Evolutionary conservation across 2,797 vertebrate species (phyloP).

Genomic region (Acestrorhynchus altus): DNA sequence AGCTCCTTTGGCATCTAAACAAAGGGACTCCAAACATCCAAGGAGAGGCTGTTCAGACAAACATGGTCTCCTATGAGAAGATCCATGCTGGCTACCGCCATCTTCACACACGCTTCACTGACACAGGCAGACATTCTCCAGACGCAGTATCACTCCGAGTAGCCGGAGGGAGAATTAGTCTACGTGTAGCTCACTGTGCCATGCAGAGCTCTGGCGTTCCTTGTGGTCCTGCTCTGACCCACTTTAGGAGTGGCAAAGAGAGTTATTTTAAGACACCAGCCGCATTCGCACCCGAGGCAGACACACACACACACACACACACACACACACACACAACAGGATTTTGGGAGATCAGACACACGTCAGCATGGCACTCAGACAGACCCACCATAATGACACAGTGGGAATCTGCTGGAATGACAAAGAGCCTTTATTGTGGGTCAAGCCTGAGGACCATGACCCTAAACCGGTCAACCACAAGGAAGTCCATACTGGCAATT

Average conservation of each 20-base stretch:
- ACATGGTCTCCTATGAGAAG: neutral
- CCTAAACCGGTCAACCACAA: neutral
- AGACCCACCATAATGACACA: neutral
- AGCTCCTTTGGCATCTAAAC: too few species aligned
- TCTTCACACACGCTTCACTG: constrained; percentile 9
- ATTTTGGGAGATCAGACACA: neutral
- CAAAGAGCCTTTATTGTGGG: neutral
- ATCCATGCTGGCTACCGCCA: neutral
- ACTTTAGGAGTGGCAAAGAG: constrained; percentile 62
- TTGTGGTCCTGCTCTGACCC: constrained; percentile 69
- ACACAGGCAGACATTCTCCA: constrained; percentile 6
- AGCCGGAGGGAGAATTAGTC: constrained; percentile 63
- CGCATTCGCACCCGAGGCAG: constrained; percentile 20
- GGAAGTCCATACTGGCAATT: neutral
- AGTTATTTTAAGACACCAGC: constrained; percentile 70
- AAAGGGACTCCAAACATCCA: neutral
- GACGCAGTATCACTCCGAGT: constrained; percentile 10
- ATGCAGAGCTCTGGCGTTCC: constrained; percentile 57
- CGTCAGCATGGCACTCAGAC: neutral
- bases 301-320: constrained; percentile 20
- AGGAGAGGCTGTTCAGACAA: neutral
- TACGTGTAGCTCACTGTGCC: constrained; percentile 64
- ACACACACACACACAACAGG: neutral
- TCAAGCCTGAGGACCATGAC: too few species aligned
- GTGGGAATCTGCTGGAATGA: neutral